Conservation (phyloP, 2,888 invertebrate genomes). For the Drosophila nigritarsus region DNA sequence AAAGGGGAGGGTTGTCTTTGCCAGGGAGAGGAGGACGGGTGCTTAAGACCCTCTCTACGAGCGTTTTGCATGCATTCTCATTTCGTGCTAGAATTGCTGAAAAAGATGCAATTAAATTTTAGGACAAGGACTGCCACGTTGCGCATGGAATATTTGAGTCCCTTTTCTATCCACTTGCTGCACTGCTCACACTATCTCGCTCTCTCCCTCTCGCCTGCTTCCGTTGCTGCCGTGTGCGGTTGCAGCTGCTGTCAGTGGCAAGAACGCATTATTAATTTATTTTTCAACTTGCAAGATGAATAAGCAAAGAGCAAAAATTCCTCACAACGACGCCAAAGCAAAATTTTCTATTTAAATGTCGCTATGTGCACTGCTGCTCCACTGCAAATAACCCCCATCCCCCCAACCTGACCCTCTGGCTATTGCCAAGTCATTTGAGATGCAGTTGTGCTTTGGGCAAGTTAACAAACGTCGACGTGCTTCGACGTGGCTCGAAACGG, state of each 20-base stretch:
- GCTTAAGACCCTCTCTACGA: conserved; percentile 25
- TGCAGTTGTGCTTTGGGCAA: conserved; percentile 55
- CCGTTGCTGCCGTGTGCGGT: conserved; percentile 49
- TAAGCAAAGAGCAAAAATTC: conserved; percentile 78
- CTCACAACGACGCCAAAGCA: conserved; percentile 45
- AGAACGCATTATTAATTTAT: conserved; percentile 80
- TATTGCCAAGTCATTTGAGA: conserved; percentile 71
- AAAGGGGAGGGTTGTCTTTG: neutral
- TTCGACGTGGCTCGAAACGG: conserved; percentile 57
- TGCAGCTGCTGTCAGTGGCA: conserved; percentile 79
- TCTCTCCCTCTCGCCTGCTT: conserved; percentile 30
- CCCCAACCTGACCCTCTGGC: no score
- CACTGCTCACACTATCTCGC: conserved; percentile 16
- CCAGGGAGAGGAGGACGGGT: neutral
- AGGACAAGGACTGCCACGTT: conserved; percentile 46
- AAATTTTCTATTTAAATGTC: conserved; percentile 71
- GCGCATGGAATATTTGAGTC: conserved; percentile 46
- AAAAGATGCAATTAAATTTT: conserved; percentile 80
- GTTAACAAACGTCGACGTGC: conserved; percentile 54
- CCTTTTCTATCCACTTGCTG: conserved; percentile 2
- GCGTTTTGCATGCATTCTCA: conserved; percentile 78
- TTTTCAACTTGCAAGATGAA: conserved; percentile 79
- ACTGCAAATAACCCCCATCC: neutral
- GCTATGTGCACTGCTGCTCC: conserved; percentile 23
- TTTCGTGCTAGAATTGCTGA: conserved; percentile 72